Base-by-base conservation (phyloP, 2,888 invertebrate genomes). In the Nomada ruficornis region DNA sequence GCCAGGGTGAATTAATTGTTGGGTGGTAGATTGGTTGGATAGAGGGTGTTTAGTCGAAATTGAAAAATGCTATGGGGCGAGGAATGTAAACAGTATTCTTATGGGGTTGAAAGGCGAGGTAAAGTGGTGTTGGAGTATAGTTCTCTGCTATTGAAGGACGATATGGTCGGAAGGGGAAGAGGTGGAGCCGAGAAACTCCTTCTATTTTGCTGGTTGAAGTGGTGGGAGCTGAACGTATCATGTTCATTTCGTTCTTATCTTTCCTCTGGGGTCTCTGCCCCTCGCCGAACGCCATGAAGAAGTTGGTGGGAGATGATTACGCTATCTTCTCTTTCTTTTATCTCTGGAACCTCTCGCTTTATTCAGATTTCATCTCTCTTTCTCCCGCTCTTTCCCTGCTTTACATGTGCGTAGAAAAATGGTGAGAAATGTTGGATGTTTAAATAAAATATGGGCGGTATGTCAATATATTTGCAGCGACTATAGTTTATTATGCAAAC, bases 151-250 rank as follows among this genome's bases (percentile, higher is more conserved):
- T 63, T 52, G 82, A 81, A 62, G 82, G 70, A 68, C 57, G 54
- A 68, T 29, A 52, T 20, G 36, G 54, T 68, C 75, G 88, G 89
- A 86, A 85, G 86, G 85, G 79, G 80, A 78, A 80, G 81, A 87
- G 91, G 91, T 90, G 91, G 91, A 91, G 91, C 83, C 90, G 87
- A 86, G 88, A 80, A 84, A 81, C 83, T 85, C 74, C 86, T 85
- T 86, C 70, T 83, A 64, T 80, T 85, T 83, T 73, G 78, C 72
- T 67, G 81, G 67, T 59, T 55, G 65, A 62, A 29, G 47, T 84
- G 72, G 87, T 86, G 89, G 89, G 91, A 86, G 86, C 68, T 73
- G 83, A 60, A 67, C 85, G 85, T 80, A 80, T 84, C 79, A 62
- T 69, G 67, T 70, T 76, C 72, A 42, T 52, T 82, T 73, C 67